These are phyloP conservation scores for Thera obeliscata DNA, from an alignment of 2,888 invertebrate genomes.

Conservation along the genomic window DNA sequence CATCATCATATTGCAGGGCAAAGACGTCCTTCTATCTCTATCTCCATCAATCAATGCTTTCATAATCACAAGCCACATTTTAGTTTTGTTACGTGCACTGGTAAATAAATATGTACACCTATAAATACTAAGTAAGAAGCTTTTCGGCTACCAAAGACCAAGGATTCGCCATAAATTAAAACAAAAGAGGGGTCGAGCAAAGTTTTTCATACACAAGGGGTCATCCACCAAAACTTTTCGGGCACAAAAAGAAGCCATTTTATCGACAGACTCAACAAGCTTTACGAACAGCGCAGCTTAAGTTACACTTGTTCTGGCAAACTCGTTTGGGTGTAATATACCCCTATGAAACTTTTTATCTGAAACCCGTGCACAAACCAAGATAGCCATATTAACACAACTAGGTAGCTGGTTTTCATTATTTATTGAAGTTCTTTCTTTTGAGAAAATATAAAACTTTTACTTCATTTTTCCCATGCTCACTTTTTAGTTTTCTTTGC, in stretches of 20 bases:
- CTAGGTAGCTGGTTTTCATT: conserved; percentile 6
- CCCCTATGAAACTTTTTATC: conserved; percentile 31
- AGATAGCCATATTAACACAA: conserved; percentile 20
- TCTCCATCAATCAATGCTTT: no score
- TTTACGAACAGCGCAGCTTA: conserved; percentile 16
- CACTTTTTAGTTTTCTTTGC: not conserved
- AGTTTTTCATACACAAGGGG: conserved; percentile 16
- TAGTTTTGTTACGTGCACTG: no score
- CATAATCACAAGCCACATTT: no score
- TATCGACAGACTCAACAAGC: conserved; percentile 11
- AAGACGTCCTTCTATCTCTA: no score
- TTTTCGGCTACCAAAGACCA: not conserved
- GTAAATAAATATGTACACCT: no score
- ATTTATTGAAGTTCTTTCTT: not conserved
- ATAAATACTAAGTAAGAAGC: not conserved
- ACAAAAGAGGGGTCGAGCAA: conserved; percentile 12
- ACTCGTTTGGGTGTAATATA: conserved; percentile 29
- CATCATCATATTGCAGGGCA: no score
- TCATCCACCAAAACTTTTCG: conserved; percentile 13
- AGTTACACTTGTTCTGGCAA: conserved; percentile 20
- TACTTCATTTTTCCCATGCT: no score
- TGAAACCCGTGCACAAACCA: conserved; percentile 29
- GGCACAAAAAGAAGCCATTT: conserved; percentile 20
- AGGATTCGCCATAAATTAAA: conserved; percentile 22
- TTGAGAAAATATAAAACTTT: not conserved